These are phyloP conservation scores for Dendrophyllia cribrosa DNA, from an alignment of 64 coral and sea anemone species.

Conservation along the genomic window DNA sequence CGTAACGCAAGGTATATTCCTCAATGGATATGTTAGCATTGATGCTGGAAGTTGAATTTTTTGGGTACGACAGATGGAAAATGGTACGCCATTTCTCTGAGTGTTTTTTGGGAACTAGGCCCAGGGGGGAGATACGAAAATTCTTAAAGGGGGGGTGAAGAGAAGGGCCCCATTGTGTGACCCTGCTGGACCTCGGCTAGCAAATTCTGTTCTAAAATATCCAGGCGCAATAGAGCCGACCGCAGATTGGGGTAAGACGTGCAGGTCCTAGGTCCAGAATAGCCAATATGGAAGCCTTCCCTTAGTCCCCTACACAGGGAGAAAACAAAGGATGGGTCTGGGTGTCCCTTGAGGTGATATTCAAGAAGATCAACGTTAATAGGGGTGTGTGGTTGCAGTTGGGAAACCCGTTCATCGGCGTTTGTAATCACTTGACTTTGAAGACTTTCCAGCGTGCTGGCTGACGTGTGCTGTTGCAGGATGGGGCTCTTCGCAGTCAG, in stretches of 20 bases:
- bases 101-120: constrained; percentile 41
- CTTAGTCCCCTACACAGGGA: neutral
- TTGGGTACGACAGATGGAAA: constrained; percentile 9
- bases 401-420: neutral
- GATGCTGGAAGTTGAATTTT: neutral
- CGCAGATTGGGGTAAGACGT: neutral
- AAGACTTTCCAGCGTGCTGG: neutral
- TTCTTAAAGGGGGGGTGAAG: neutral
- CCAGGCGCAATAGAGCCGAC: neutral
- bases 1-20: constrained; percentile 2
- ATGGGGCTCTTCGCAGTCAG: neutral
- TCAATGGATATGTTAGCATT: neutral
- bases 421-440: constrained; percentile 17
- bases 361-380: constrained; percentile 18
- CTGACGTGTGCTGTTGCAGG: neutral
- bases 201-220: neutral
- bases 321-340: neutral
- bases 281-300: neutral
- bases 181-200: neutral
- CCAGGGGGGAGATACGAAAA: constrained; percentile 29
- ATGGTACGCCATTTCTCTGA: constrained; percentile 38
- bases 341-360: neutral
- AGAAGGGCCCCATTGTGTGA: constrained; percentile 24
- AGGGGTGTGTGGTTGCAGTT: neutral
- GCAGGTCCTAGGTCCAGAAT: neutral